Conservation (phyloP, 2,797 vertebrate genomes). For the Syndactyla subalaris region DNA sequence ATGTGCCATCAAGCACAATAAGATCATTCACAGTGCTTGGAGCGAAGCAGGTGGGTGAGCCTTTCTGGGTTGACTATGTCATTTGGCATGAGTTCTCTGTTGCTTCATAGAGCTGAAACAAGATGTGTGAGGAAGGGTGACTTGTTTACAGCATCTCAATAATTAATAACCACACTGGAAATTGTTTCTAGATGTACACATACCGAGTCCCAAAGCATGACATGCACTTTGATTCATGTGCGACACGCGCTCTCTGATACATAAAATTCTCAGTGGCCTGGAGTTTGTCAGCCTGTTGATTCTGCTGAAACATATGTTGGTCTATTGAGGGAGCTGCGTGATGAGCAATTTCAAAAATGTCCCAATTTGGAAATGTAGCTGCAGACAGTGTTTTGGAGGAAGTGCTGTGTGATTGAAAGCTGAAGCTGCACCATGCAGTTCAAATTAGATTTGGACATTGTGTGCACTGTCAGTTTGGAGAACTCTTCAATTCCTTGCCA, state of each 20-base stretch:
- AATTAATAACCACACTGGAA: constrained; percentile 61
- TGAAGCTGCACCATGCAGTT: constrained; percentile 60
- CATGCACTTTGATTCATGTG: constrained; percentile 44
- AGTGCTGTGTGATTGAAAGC: constrained; percentile 58
- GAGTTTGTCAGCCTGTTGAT: constrained; percentile 62
- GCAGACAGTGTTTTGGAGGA: constrained; percentile 55
- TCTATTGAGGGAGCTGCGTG: constrained; percentile 37
- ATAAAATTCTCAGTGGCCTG: constrained; percentile 55
- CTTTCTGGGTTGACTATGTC: not conserved
- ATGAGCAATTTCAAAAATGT: constrained; percentile 64
- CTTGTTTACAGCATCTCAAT: constrained; percentile 44
- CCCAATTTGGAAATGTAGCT: constrained; percentile 66
- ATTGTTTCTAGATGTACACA: constrained; percentile 27
- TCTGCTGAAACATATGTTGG: constrained; percentile 56
- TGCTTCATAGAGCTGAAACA: not conserved
- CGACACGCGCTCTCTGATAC: not conserved
- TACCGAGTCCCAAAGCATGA: constrained; percentile 14
- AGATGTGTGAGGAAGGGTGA: constrained; percentile 32
- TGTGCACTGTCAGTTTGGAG: constrained; percentile 45
- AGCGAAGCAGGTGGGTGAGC: not conserved
- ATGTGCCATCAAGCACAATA: not conserved
- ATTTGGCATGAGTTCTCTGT: not conserved
- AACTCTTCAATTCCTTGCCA: constrained; percentile 34
- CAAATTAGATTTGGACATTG: constrained; percentile 63
- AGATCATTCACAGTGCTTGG: not conserved